Conservation (phyloP, 2,797 vertebrate species). For the Oophaga sylvatica region DNA sequence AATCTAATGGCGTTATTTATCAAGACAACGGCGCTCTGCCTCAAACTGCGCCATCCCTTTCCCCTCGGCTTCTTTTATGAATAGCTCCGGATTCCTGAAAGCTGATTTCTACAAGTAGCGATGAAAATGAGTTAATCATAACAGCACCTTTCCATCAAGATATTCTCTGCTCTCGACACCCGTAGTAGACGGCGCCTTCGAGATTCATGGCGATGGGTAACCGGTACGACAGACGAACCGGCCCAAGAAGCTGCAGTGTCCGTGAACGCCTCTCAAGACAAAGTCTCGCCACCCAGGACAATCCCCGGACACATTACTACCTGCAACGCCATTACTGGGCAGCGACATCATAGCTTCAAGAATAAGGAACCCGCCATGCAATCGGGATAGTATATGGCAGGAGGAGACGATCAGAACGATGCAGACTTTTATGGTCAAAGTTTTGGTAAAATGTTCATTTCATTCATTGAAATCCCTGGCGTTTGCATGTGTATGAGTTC, state of each 20-base stretch:
- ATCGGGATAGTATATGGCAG: background rate
- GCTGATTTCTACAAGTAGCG: constrained; percentile 1
- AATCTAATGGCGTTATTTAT: constrained; percentile 33
- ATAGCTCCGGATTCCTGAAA: background rate
- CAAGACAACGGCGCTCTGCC: constrained; percentile 24
- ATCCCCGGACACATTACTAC: background rate
- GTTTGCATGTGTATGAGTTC: too few species aligned
- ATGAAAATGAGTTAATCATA: constrained; percentile 26
- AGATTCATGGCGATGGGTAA: constrained; percentile 26
- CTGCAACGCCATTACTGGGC: too few species aligned
- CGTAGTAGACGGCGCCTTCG: background rate
- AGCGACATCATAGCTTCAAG: background rate
- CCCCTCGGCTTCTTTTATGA: background rate
- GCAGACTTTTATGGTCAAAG: too few species aligned
- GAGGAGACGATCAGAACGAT: too few species aligned
- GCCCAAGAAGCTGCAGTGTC: background rate
- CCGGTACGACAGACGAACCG: background rate
- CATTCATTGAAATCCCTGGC: too few species aligned
- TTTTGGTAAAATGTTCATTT: too few species aligned
- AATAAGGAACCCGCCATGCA: background rate
- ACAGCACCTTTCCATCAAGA: constrained; percentile 12
- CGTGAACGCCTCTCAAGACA: background rate
- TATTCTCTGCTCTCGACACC: background rate
- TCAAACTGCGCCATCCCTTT: constrained; percentile 8
- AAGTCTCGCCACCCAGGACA: background rate